These are phyloP conservation scores for Nipponia nippon DNA, from an alignment of 2,113 vertebrate genomes.

Conservation along the genomic window DNA sequence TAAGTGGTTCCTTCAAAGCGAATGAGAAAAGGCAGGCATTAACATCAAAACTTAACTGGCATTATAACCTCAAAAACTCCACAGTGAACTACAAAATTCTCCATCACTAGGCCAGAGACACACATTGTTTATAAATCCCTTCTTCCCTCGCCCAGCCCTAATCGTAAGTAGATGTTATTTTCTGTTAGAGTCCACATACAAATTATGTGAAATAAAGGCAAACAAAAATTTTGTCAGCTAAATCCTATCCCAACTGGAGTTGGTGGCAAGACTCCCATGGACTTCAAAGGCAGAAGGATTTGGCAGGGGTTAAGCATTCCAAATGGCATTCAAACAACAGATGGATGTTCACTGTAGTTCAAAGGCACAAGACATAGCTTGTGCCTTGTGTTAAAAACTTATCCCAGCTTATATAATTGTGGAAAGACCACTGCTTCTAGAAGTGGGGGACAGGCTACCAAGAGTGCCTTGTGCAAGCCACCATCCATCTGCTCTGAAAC, in stretches of 20 bases:
- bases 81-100: not conserved
- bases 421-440: not conserved
- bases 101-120: not conserved
- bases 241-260: not conserved
- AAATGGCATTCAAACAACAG: slow-evolving; percentile 39
- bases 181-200: not conserved
- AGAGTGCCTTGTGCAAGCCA: not conserved
- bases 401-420: not conserved
- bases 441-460: not conserved
- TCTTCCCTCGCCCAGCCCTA: not conserved
- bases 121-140: not conserved
- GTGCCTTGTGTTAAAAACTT: not conserved
- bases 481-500: not conserved
- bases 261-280: not conserved
- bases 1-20: not conserved
- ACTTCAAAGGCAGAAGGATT: slow-evolving; percentile 41
- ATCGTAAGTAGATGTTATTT: not conserved
- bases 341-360: not conserved
- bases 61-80: not conserved
- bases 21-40: not conserved
- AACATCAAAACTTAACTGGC: not conserved
- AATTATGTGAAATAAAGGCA: not conserved
- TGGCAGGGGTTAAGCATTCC: not conserved
- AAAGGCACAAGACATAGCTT: not conserved
- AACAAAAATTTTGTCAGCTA: not conserved